Evolutionary conservation across 1,140 invertebrate species (phyloP).

Genomic region (Melipona quadrifasciata): DNA sequence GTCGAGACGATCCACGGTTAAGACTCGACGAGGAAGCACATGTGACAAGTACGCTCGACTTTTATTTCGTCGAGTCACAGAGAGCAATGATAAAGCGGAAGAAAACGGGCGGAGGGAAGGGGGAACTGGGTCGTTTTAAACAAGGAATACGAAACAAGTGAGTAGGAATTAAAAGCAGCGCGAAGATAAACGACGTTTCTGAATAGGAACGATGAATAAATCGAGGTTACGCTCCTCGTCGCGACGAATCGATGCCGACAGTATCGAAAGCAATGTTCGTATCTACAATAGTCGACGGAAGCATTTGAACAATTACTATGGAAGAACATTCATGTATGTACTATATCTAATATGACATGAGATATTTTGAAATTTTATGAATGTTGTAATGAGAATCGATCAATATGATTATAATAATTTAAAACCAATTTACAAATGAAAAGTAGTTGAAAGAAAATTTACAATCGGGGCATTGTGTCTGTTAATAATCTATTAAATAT

Average conservation of each 20-base stretch:
- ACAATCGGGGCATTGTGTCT: too few relatives aligned
- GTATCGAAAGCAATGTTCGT: not conserved
- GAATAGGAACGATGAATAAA: not conserved
- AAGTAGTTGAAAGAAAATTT: too few relatives aligned
- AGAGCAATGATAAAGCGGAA: not conserved
- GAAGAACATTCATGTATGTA: too few relatives aligned
- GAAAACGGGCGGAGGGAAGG: not conserved
- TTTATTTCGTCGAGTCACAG: not conserved
- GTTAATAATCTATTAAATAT: too few relatives aligned
- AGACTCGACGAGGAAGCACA: too few relatives aligned
- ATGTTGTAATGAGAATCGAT: too few relatives aligned
- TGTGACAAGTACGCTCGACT: not conserved
- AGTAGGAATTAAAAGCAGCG: slow-evolving; percentile 6
- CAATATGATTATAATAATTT: too few relatives aligned
- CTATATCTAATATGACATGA: too few relatives aligned
- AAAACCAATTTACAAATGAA: too few relatives aligned
- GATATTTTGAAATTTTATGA: too few relatives aligned
- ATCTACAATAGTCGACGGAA: not conserved
- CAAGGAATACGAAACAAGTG: not conserved
- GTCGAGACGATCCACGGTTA: too few relatives aligned
- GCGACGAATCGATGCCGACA: not conserved
- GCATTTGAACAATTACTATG: too few relatives aligned
- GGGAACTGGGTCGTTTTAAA: slow-evolving; percentile 17
- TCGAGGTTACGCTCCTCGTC: not conserved
- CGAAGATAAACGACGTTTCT: not conserved